Base-by-base conservation (phyloP, 1,140 invertebrate genomes). In the Ceratitis capitata region DNA sequence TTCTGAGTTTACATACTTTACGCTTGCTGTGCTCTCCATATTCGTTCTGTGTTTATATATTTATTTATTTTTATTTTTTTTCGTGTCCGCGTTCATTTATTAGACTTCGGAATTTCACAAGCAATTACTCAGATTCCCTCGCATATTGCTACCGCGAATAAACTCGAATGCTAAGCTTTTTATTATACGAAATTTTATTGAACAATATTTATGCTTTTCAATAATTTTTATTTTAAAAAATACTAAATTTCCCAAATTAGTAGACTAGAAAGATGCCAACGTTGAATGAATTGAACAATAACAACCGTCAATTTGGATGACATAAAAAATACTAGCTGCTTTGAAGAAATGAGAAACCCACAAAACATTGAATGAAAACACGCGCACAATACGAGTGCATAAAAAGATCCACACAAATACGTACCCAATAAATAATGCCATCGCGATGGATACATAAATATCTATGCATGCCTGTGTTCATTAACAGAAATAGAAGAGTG, bases 311-410 rank as follows among this genome's bases (percentile, higher is more conserved):
- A 12, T 45, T n/a, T 45, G 69, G 45, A 78, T 78, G 69, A 45
- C 69, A n/a, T 42, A n/a, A 45, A 78, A 69, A 45, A 45, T 2
- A 78, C 69, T 78, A 45, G 39, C 32, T 78, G 69, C 69, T 78
- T 45, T 78, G 39, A 26, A 78, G 32, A 78, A 78, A 26, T 26
- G 39, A 26, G 16, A 23, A 78, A 78, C n/a, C 39, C 42, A 78
- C 3, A 45, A 7, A 47, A 23, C 12, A 19, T 3, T 10, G 16
- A 42, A 42, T 26, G 19, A 78, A 45, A 78, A 26, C 9, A 47
- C 6, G 1, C 19, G 4, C 39, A 23, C 35, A 35, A n/a, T 26
- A 64, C 14, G 58, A n/a, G 23, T 19, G 56, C 56, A 61, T 6
- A 61, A 26, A 61, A 19, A 61, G 56, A 5, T 16, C 6, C 56